Evolutionary conservation across 2,113 vertebrate genomes (phyloP), one percentile per base, ranked within the genome.

Genomic region (Ploceus nigricollis): DNA sequence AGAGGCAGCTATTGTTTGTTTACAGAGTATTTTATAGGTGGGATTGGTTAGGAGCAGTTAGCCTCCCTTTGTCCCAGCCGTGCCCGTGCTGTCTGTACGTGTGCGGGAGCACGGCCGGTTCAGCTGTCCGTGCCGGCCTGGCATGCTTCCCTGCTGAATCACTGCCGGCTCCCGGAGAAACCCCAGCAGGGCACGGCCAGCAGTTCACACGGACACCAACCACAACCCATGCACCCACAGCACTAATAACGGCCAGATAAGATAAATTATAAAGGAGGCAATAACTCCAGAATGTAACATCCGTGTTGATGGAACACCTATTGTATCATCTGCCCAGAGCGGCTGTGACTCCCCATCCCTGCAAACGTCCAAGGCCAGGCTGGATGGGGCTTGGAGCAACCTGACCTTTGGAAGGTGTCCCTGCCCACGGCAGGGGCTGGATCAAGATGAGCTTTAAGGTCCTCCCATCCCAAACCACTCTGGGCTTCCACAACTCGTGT

Each of bases 71-170:
- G 80, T 23, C 56, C 82, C n/a, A 3, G 89, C 28, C 78, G 13
- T 10, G 11, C 3, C 79, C 25, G 7, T 39, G 91, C 93, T 64
- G 76, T 82, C 61, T 4, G 72, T 50, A 65, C 78, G 66, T 88
- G 75, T 83, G 87, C 1, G 56, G 39, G 35, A 23, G 93, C 96
- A 91, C 31, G 90, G 81, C 6, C 6, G 33, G 77, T 7, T 58
- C 82, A 12, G 83, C 72, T 6, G 58, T 23, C 50, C 69, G 72
- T 24, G 80, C 16, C 44, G 42, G 76, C 90, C 66, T 2, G 85
- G 65, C 88, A 30, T 39, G 72, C 57, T 28, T 65, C 66, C 79
- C 56, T 3, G 30, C 19, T 94, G 87, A 95, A 58, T 92, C 96
- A 91, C 78, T 1, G 7, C 86, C 71, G 18, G 50, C 10, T 48